Base-by-base conservation (phyloP, 2,888 invertebrate species). In the Cylindroiulus punctatus region DNA sequence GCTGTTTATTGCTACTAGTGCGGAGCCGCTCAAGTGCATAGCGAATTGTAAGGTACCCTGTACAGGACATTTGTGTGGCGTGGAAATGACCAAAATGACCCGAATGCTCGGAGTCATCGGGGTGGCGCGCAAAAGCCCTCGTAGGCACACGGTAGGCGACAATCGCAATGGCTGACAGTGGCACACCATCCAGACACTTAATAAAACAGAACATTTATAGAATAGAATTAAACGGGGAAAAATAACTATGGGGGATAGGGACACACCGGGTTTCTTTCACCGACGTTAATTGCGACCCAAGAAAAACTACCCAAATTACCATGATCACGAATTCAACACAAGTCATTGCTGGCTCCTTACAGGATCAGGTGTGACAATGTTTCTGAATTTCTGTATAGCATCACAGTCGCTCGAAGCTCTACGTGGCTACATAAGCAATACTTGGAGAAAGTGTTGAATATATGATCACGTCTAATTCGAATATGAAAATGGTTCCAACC, bases 21-120 rank as follows among this genome's bases (percentile, higher is more conserved):
- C 47, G 47, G 47, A 47, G 47, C 47, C 47, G 47, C 47, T 47
- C 47, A 47, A 47, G 47, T 47, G 47, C 47, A 47, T 47, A 47
- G 47, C 47, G 47, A 47, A 47, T 47, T 47, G 47, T 47, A 47
- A 47, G 47, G 47, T 47, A 47, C 47, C 47, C 47, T 47, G 47
- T 47, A 47, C 47, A 47, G 47, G 47, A 47, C 47, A 47, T 47
- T 47, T 47, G 47, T 47, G 47, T 47, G 47, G 47, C 47, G 47
- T 47, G 47, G 47, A 47, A 47, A 47, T 47, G 47, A 47, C 47
- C 47, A 47, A 47, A 47, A 47, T 14, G 14, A 47, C 47, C 47
- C 47, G 14, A 42, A 42, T 42, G 42, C 42, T 47, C 47, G 47
- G 47, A 14, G 8, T 10, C 14, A 10, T 47, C 14, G 47, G 47